These are phyloP conservation scores for Psilanteris sp. DNA, from an alignment of 1,140 invertebrate species.

Conservation along the genomic window DNA sequence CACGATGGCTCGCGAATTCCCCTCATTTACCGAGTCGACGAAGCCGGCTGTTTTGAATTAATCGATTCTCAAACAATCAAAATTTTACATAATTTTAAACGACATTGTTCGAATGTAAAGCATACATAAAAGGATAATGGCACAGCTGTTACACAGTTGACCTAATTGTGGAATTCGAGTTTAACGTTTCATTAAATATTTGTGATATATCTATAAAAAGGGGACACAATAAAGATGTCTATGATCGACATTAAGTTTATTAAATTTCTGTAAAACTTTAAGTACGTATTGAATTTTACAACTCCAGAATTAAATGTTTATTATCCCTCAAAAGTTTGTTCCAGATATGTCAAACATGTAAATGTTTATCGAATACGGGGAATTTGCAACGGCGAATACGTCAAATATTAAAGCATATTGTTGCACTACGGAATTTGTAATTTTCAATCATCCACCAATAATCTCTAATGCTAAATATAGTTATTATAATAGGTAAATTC, in stretches of 20 bases:
- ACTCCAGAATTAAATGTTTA: constrained; percentile 14
- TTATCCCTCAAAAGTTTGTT: too few relatives aligned
- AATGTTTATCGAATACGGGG: too few relatives aligned
- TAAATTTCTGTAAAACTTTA: constrained; percentile 11
- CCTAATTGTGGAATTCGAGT: constrained; percentile 37
- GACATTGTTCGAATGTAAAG: constrained; percentile 29
- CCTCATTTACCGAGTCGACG: too few relatives aligned
- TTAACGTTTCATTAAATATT: constrained; percentile 47
- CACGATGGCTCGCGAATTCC: too few relatives aligned
- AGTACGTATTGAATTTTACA: constrained; percentile 24
- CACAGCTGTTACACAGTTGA: constrained; percentile 31
- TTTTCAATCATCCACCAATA: too few relatives aligned
- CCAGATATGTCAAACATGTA: too few relatives aligned
- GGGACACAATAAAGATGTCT: constrained; percentile 16
- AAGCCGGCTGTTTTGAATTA: too few relatives aligned
- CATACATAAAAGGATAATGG: constrained; percentile 24
- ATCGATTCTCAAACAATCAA: constrained; percentile 24
- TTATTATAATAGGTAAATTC: too few relatives aligned
- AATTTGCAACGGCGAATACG: too few relatives aligned
- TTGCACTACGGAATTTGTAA: too few relatives aligned
- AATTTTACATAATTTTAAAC: constrained; percentile 34
- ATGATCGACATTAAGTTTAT: constrained; percentile 1
- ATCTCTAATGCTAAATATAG: too few relatives aligned
- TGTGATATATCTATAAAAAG: constrained; percentile 10
- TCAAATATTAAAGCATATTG: too few relatives aligned